A percentile compares a stretch with the other conserved stretches of the same genome.
phyloP scores from a whole-genome alignment of 92 coral and sea anemone species.

The Chrysogorgia sp. region DNA sequence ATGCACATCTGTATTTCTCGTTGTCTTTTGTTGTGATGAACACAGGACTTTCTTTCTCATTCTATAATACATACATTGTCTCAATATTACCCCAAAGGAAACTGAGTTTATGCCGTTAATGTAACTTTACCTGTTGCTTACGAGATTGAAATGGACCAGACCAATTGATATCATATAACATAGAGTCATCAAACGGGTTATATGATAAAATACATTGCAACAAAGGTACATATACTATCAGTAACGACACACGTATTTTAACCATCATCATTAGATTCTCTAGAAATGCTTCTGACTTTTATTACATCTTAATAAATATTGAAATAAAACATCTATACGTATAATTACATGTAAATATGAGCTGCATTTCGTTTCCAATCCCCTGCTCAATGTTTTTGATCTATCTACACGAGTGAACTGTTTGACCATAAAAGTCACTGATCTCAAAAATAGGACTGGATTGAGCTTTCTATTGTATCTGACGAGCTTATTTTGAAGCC shows the following conservation, averaged over 20 bases:
- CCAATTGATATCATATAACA: constrained; percentile 86
- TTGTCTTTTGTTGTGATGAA: constrained; percentile 85
- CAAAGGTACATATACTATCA: constrained; percentile 32
- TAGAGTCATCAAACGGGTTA: constrained; percentile 80
- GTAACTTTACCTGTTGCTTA: constrained; percentile 74
- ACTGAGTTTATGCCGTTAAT: too few relatives aligned
- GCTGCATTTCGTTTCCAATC: too few relatives aligned
- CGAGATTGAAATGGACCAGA: constrained; percentile 88
- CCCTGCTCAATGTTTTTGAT: too few relatives aligned
- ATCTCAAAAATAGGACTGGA: too few relatives aligned
- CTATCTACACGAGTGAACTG: too few relatives aligned
- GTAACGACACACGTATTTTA: background rate
- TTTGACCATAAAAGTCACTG: too few relatives aligned
- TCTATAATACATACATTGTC: constrained; percentile 48
- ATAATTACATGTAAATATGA: too few relatives aligned
- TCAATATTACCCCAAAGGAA: background rate
- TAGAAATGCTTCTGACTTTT: too few relatives aligned
- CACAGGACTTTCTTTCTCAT: constrained; percentile 81
- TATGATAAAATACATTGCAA: constrained; percentile 60
- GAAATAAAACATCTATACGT: too few relatives aligned
- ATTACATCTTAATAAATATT: too few relatives aligned
- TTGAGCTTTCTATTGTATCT: too few relatives aligned
- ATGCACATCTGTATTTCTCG: constrained; percentile 83
- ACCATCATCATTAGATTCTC: constrained; percentile 1
- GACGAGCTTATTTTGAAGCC: too few relatives aligned